Evolutionary conservation across 92 coral and sea anemone genomes (phyloP), one percentile per base, ranked within the genome.

Genomic region (Chrysogorgia sp.): DNA sequence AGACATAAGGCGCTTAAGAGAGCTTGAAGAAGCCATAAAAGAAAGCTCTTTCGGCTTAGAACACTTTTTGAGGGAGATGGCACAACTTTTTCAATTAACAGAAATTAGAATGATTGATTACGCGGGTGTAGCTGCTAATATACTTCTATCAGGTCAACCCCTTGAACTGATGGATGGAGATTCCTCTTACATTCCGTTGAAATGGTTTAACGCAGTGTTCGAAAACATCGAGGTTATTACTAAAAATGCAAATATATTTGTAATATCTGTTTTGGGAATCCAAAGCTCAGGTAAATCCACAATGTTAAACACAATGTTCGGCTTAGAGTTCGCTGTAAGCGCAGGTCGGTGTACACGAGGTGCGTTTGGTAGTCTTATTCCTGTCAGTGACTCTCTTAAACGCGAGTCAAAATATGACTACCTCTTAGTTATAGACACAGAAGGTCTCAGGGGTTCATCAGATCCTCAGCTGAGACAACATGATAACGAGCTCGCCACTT

Each of bases 261-360:
- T 81, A 20, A 69, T 81, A 24, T 68, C 71, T 22, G 74, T 81
- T 23, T 50, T 81, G 55, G 85, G 85, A 57, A 81, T 74, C 33
- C 85, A 81, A 48, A 81, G 85, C 64, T 68, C 85, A 7, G 85
- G 85, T 74, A 81, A 81, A 56, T 81, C 85, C n/a, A 81, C 85
- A 56, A 63, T 81, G 74, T 74, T 81, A 43, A 81, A 81, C 59
- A 81, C 85, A 17, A 81, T 81, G 85, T 81, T 81, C 43, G 85
- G 85, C 24, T 61, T 72, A 7, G 77, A 81, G 53, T 74, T 81
- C 40, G 78, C 66, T 10, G 74, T 74, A 20, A 58, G 77, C 15
- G 57, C 85, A 33, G 85, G 85, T 30, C 62, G 76, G 61, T 81
- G 85, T 20, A 81, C 85, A 12, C 77, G 85, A n/a, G 85, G 85